Evolutionary conservation across 2,113 vertebrate species (phyloP).

Genomic region (Crotalus tigris): DNA sequence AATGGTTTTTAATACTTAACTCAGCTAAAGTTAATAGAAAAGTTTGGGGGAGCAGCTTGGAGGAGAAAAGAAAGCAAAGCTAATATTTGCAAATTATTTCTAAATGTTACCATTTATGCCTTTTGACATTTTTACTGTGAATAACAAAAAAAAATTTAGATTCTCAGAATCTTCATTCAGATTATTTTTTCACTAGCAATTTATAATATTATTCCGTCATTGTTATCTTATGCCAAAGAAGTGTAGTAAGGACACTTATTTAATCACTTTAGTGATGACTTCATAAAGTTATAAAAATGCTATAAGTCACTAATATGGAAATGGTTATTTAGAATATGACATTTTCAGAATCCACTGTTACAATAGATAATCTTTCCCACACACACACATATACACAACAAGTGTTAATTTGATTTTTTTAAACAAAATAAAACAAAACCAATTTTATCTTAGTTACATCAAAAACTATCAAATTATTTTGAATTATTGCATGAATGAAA

Average conservation of each 20-base stretch:
- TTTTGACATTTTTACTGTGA: background rate
- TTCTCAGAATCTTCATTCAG: background rate
- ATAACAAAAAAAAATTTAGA: background rate
- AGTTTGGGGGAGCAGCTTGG: background rate
- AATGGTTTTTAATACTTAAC: constrained; percentile 10
- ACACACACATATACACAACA: background rate
- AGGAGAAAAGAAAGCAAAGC: constrained; percentile 13
- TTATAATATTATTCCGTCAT: background rate
- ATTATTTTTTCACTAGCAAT: background rate
- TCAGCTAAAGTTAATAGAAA: constrained; percentile 18
- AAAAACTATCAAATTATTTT: background rate
- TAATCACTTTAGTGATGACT: background rate
- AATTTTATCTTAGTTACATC: constrained; percentile 30
- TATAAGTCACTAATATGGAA: background rate
- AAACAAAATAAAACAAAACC: constrained; percentile 31
- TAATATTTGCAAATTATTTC: constrained; percentile 12
- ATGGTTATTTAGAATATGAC: background rate
- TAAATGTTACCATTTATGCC: constrained; percentile 20
- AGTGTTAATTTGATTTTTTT: background rate
- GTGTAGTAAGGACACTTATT: background rate
- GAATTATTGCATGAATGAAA: background rate
- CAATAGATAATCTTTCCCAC: rapidly evolving
- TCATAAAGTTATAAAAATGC: background rate
- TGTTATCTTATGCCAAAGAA: background rate
- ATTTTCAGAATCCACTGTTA: background rate